A percentile compares a stretch with the other conserved stretches of the same genome.
Conservation (phyloP, 2,888 invertebrate species). For the Nineta flava region DNA sequence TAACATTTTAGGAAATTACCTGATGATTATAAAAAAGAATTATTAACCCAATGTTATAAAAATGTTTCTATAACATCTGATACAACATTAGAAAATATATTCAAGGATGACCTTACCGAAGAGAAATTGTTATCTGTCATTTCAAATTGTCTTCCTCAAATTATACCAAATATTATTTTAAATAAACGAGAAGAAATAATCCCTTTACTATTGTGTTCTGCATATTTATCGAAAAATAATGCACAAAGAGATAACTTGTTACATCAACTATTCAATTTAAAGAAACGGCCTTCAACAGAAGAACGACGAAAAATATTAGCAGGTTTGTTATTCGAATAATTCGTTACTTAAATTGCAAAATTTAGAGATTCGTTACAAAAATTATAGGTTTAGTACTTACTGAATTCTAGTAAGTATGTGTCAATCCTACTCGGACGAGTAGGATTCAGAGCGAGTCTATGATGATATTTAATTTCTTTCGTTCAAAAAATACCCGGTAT, state of each 20-base stretch:
- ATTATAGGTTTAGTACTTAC: too few species aligned
- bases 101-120: conserved; percentile 23
- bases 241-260: conserved; percentile 44
- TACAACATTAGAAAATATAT: conserved; percentile 23
- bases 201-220: conserved; percentile 43
- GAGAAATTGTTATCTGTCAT: conserved; percentile 33
- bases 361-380: too few species aligned
- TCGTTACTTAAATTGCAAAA: too few species aligned
- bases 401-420: too few species aligned
- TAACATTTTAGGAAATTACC: conserved; percentile 33
- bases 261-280: conserved; percentile 50
- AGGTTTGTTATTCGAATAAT: conserved; percentile 21
- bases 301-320: conserved; percentile 42
- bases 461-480: too few species aligned
- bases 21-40: conserved; percentile 33
- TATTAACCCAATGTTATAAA: conserved; percentile 32
- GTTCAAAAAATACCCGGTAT: too few species aligned
- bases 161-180: conserved; percentile 50
- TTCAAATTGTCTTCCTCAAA: conserved; percentile 38
- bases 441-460: too few species aligned
- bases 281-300: conserved; percentile 49
- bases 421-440: too few species aligned
- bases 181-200: conserved; percentile 54
- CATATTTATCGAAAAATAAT: conserved; percentile 39
- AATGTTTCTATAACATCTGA: conserved; percentile 24